phyloP scores from a whole-genome alignment of 2,113 vertebrate genomes.

The Ginglymostoma cirratum region DNA sequence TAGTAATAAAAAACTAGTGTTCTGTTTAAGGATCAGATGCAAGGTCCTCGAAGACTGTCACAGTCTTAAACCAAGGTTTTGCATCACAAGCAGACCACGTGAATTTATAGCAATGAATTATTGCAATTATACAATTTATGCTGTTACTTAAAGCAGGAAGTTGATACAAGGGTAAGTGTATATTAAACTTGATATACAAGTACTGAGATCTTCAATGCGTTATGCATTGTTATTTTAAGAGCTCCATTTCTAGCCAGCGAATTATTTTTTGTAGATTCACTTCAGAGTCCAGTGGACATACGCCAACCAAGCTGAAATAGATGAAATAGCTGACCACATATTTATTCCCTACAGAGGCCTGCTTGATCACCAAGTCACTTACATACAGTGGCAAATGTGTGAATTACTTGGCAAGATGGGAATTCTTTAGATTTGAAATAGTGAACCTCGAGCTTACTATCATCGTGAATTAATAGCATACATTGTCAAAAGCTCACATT shows the following conservation, averaged over 20 bases:
- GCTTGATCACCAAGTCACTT: not conserved
- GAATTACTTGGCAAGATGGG: not conserved
- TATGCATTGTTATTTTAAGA: not conserved
- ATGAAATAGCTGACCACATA: not conserved
- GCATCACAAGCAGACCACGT: not conserved
- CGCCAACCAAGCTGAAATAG: not conserved
- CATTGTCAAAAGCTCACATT: not conserved
- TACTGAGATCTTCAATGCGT: not conserved
- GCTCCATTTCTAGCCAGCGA: not conserved
- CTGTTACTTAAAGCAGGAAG: not conserved
- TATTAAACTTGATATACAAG: not conserved
- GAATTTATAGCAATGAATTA: not conserved
- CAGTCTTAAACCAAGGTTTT: not conserved
- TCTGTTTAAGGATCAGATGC: not conserved
- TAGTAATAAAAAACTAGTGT: not conserved
- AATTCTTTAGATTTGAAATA: not conserved
- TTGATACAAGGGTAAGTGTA: not conserved
- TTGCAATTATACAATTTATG: not conserved
- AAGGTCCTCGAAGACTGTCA: not conserved
- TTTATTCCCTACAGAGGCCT: not conserved
- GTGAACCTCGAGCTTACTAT: not conserved
- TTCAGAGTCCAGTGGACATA: not conserved
- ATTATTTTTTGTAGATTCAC: not conserved
- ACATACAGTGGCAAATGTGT: not conserved
- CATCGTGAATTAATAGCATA: not conserved